A percentile compares a stretch with the other conserved stretches of the same genome.
Conservation (phyloP, 1,140 invertebrate genomes). For the Euschistus heros region DNA sequence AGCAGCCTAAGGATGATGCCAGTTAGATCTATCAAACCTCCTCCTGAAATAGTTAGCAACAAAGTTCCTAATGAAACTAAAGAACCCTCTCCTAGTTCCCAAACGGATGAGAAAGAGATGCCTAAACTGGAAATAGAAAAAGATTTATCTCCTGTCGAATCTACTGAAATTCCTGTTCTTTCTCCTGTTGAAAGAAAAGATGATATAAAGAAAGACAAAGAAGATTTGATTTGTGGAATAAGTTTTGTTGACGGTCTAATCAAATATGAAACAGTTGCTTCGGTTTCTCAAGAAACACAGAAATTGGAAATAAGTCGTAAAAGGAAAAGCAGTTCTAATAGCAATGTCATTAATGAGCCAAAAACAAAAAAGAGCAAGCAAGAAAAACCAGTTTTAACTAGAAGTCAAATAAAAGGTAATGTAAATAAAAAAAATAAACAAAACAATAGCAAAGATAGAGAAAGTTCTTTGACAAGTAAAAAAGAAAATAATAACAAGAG, state of each 20-base stretch:
- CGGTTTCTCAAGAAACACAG: conserved; percentile 18
- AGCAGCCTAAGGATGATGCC: conserved; percentile 26
- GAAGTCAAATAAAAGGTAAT: conserved; percentile 2
- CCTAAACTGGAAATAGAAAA: conserved; percentile 24
- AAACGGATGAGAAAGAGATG: conserved; percentile 17
- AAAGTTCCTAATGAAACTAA: not conserved
- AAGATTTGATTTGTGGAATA: conserved; percentile 16
- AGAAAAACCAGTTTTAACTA: not conserved
- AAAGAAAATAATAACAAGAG: not conserved
- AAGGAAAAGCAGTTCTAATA: not conserved
- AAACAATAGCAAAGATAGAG: not conserved
- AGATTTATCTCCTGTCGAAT: conserved; percentile 12
- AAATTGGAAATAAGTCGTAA: not conserved
- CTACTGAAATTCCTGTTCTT: conserved; percentile 21
- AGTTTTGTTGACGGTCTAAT: conserved; percentile 15
- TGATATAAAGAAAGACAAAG: conserved; percentile 4
- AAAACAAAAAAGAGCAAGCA: not conserved
- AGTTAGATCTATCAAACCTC: not conserved
- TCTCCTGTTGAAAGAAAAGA: conserved; percentile 12
- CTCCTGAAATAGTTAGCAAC: not conserved
- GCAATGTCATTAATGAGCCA: not conserved
- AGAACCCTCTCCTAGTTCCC: not conserved
- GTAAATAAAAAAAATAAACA: not conserved
- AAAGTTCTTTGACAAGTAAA: not conserved
- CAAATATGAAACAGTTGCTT: conserved; percentile 16